Conservation (phyloP, 2,888 invertebrate genomes). For the Argyresthia goedartella region DNA sequence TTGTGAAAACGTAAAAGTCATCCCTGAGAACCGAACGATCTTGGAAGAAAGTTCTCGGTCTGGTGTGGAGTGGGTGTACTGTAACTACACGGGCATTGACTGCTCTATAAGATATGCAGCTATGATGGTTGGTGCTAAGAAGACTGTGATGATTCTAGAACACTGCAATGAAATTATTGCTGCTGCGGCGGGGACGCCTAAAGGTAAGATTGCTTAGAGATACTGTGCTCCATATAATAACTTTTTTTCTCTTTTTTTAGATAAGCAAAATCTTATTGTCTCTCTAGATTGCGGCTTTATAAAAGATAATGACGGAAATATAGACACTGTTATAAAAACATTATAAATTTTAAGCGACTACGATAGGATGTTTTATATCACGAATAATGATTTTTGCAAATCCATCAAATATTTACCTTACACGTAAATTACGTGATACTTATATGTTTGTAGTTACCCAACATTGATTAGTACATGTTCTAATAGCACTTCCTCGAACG, state of each 20-base stretch:
- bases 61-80: conserved; percentile 37
- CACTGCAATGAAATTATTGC: background rate
- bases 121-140: conserved; percentile 20
- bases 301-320: background rate
- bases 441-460: no score
- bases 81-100: conserved; percentile 25
- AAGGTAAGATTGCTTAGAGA: background rate
- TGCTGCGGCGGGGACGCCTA: background rate
- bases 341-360: no score
- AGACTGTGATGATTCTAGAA: conserved; percentile 1
- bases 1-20: background rate
- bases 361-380: no score
- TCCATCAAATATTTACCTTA: background rate
- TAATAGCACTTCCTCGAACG: no score
- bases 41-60: conserved; percentile 6
- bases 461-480: no score
- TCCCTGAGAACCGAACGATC: background rate
- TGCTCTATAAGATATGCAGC: conserved; percentile 31
- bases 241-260: background rate
- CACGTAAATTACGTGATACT: no score
- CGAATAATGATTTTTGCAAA: background rate
- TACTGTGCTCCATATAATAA: no score
- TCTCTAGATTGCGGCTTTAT: background rate
- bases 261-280: background rate
- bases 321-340: no score